phyloP scores from a whole-genome alignment of 92 coral and sea anemone genomes.

The Epizoanthus stellaris region DNA sequence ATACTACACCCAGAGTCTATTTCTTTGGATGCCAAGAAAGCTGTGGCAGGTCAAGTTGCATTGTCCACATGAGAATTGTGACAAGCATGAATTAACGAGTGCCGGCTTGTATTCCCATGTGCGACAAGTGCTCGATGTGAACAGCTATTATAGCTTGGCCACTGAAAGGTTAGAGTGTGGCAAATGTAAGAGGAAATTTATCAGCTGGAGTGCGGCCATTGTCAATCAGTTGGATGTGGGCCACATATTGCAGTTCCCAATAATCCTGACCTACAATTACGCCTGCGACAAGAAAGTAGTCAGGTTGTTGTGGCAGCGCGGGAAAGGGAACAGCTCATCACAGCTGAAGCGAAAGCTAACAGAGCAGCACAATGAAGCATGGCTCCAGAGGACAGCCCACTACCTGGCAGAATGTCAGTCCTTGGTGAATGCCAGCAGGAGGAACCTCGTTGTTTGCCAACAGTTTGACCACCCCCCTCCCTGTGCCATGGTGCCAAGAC shows the following conservation, averaged over 20 bases:
- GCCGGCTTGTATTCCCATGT: slow-evolving; percentile 49
- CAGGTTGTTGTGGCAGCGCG: slow-evolving; percentile 36
- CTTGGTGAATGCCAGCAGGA: slow-evolving; percentile 6
- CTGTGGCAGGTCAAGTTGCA: slow-evolving; percentile 5
- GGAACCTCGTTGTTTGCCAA: no score
- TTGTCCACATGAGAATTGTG: not conserved
- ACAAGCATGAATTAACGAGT: slow-evolving; percentile 36
- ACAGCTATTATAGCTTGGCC: slow-evolving; percentile 26
- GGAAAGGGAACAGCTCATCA: slow-evolving; percentile 39
- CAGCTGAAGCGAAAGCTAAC: slow-evolving; percentile 24
- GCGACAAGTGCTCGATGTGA: slow-evolving; percentile 40
- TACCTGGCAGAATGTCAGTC: slow-evolving; percentile 59
- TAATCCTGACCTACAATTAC: slow-evolving; percentile 59
- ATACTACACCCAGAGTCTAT: slow-evolving; percentile 45
- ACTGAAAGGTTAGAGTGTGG: slow-evolving; percentile 35
- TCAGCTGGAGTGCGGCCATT: slow-evolving; percentile 68
- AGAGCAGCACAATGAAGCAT: slow-evolving; percentile 45
- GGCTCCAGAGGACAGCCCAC: slow-evolving; percentile 36
- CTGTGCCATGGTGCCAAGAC: no score
- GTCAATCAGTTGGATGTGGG: slow-evolving; percentile 63
- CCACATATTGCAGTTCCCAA: slow-evolving; percentile 62
- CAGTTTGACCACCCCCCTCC: no score
- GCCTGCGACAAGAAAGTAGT: slow-evolving; percentile 76
- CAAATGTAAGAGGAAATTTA: slow-evolving; percentile 18
- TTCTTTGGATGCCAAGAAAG: slow-evolving; percentile 56